These are phyloP conservation scores for Pogonomyrmex barbatus DNA, from an alignment of 1,140 invertebrate genomes.

Conservation along the genomic window DNA sequence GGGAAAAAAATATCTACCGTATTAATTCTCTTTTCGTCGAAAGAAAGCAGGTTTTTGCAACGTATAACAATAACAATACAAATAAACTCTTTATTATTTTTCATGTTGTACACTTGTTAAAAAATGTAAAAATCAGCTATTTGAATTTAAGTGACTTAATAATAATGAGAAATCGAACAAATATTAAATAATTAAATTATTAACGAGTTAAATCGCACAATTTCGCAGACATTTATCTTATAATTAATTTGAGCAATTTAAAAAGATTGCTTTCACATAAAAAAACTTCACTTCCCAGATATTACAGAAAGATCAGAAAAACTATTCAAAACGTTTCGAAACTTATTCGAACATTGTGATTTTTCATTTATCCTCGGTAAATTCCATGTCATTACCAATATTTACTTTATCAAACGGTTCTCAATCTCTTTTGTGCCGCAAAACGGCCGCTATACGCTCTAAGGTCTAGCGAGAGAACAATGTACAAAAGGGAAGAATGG, in stretches of 20 bases:
- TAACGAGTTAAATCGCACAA: not conserved
- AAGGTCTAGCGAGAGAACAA: not conserved
- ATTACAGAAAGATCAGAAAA: not conserved
- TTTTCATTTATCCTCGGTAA: not conserved
- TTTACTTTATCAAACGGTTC: not conserved
- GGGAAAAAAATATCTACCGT: not conserved
- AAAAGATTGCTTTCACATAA: not conserved
- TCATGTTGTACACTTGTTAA: not conserved
- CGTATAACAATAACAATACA: not conserved
- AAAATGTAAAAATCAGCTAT: not conserved
- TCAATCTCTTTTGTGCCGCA: not conserved
- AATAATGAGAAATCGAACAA: not conserved
- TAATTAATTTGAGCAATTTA: not conserved
- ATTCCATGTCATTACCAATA: not conserved
- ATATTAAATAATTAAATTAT: not conserved
- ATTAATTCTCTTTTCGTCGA: conserved; percentile 1
- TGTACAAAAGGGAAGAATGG: not conserved
- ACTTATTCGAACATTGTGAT: not conserved
- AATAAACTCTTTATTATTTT: conserved; percentile 4
- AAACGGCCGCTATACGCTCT: not conserved
- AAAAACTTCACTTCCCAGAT: not conserved
- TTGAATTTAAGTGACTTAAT: conserved; percentile 3
- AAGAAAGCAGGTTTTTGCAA: not conserved
- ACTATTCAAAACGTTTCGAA: not conserved
- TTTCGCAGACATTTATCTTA: not conserved